Conservation (phyloP, 2,888 invertebrate genomes). For the Saturnia pavonia region DNA sequence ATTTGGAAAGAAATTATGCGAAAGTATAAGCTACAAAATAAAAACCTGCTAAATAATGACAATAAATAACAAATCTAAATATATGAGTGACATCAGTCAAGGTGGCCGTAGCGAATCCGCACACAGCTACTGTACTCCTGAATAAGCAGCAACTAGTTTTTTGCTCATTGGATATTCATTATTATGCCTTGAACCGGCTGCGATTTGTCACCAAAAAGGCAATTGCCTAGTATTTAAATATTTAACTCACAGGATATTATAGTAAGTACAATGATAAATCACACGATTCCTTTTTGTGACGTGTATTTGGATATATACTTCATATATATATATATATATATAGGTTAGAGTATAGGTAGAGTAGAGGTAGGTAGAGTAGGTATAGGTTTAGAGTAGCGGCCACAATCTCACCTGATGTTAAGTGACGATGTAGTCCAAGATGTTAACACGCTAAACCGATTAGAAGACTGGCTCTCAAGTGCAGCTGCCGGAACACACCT, state of each 20-base stretch:
- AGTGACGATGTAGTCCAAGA: no score
- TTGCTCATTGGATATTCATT: conserved; percentile 66
- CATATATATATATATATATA: no score
- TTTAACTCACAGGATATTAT: neutral
- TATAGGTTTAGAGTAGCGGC: no score
- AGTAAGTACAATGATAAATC: neutral
- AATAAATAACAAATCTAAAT: conserved; percentile 20
- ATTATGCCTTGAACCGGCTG: conserved; percentile 50
- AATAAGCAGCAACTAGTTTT: conserved; percentile 30
- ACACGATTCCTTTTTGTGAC: neutral
- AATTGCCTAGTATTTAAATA: conserved; percentile 64
- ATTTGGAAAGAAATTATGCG: neutral
- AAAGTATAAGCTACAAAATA: conserved; percentile 21
- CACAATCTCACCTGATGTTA: no score
- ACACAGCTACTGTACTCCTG: conserved; percentile 28
- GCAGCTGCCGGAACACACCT: no score
- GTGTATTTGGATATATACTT: neutral
- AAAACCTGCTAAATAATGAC: conserved; percentile 27
- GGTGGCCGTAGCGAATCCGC: conserved; percentile 21
- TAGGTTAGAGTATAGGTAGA: no score
- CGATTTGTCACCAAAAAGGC: conserved; percentile 66
- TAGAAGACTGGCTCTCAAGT: no score
- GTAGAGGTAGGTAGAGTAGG: no score
- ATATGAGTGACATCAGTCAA: conserved; percentile 21
- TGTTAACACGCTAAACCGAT: no score